These are phyloP conservation scores for Indicator indicator DNA, from an alignment of 2,113 vertebrate genomes.

Conservation along the genomic window DNA sequence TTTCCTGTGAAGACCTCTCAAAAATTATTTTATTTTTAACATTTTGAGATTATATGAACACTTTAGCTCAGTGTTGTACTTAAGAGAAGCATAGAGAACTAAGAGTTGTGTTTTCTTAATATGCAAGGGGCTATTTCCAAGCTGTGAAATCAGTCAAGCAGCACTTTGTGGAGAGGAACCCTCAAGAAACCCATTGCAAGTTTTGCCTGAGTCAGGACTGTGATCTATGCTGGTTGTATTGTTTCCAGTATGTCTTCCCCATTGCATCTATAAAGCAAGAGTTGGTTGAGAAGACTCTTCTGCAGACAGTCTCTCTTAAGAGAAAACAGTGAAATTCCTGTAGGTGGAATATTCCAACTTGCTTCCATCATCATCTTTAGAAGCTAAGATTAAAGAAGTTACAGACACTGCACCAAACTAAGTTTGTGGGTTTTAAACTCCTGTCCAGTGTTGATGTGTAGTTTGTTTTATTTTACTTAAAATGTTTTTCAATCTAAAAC, in stretches of 20 bases:
- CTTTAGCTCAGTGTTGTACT: not conserved
- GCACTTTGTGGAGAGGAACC: not conserved
- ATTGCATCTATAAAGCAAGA: not conserved
- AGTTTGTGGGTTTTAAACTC: not conserved
- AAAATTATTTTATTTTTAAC: not conserved
- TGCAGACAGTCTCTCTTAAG: not conserved
- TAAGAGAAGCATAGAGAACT: not conserved
- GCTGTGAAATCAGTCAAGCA: not conserved
- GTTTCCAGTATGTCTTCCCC: not conserved
- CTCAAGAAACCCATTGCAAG: not conserved
- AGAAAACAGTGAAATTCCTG: not conserved
- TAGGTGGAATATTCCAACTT: not conserved
- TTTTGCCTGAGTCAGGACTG: slow-evolving; percentile 17
- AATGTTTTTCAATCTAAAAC: not conserved
- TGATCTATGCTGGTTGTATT: not conserved
- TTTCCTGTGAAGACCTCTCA: not conserved
- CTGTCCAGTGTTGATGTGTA: not conserved
- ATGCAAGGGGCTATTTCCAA: slow-evolving; percentile 29
- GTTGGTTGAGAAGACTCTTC: not conserved
- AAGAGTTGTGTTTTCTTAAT: slow-evolving; percentile 3
- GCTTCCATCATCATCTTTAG: not conserved
- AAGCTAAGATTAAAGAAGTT: not conserved
- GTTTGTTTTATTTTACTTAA: not conserved
- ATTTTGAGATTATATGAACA: not conserved
- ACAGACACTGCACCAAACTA: not conserved